Evolutionary conservation across 2,888 invertebrate genomes (phyloP).

Genomic region (Xylota sylvarum): DNA sequence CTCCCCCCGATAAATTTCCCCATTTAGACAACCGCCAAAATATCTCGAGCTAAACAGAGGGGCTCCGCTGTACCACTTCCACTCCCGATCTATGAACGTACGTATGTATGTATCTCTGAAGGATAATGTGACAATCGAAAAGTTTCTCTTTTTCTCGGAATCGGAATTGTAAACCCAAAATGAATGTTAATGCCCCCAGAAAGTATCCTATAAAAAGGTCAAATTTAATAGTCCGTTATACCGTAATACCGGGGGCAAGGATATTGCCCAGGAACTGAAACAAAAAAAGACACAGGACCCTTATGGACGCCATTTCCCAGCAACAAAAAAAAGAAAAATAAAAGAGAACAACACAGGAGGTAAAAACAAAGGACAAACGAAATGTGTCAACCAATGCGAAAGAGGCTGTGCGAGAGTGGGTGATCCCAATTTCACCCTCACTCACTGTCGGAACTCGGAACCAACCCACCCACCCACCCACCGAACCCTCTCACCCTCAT

Average conservation of each 20-base stretch:
- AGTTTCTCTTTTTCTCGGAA: constrained; percentile 66
- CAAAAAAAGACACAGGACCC: constrained; percentile 42
- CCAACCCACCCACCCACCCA: too few species aligned
- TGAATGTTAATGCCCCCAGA: constrained; percentile 78
- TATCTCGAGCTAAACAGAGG: constrained; percentile 43
- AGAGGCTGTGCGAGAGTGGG: constrained; percentile 48
- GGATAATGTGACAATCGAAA: constrained; percentile 77
- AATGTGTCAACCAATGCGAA: constrained; percentile 74
- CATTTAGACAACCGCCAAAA: constrained; percentile 76
- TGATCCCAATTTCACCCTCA: constrained; percentile 52
- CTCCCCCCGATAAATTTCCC: constrained; percentile 64
- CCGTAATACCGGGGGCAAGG: constrained; percentile 74
- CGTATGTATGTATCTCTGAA: constrained; percentile 43
- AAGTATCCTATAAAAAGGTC: constrained; percentile 79
- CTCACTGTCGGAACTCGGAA: constrained; percentile 14
- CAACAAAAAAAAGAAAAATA: constrained; percentile 33
- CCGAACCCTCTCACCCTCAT: constrained; percentile 37
- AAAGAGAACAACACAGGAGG: constrained; percentile 49
- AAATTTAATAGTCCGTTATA: constrained; percentile 78
- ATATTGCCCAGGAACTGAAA: constrained; percentile 32
- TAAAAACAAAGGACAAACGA: constrained; percentile 70
- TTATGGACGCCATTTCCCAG: constrained; percentile 64
- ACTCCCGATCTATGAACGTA: too few species aligned
- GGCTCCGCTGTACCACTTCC: background rate
- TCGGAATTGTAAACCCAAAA: constrained; percentile 76